A percentile compares a stretch with the other conserved stretches of the same genome.
phyloP scores from a whole-genome alignment of 2,797 vertebrate species.

The Anguilla megastoma region DNA sequence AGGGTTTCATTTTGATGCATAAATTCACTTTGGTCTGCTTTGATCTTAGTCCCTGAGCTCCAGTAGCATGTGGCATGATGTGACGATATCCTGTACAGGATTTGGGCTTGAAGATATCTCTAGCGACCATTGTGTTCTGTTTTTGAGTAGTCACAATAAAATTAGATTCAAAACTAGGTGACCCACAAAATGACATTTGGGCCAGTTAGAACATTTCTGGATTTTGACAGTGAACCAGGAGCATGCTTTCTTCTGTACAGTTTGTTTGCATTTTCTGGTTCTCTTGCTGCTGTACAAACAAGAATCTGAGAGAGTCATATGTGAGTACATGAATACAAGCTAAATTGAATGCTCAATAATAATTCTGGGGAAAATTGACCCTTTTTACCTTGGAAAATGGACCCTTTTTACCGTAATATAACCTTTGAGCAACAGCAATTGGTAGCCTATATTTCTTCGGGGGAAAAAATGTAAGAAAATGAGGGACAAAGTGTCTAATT shows the following conservation, averaged over 20 bases:
- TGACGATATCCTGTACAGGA: not conserved
- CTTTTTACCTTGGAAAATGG: too few relatives aligned
- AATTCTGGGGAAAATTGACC: too few relatives aligned
- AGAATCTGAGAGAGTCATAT: not conserved
- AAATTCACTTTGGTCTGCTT: not conserved
- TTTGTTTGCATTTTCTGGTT: slow-evolving; percentile 32
- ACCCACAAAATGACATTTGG: slow-evolving; percentile 66
- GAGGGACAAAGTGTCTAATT: not conserved
- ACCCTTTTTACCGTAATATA: not conserved
- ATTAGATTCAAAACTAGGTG: slow-evolving; percentile 65
- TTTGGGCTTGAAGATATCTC: not conserved
- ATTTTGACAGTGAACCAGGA: slow-evolving; percentile 53
- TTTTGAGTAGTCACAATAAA: slow-evolving; percentile 48
- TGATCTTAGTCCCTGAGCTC: not conserved
- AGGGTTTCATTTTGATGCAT: not conserved
- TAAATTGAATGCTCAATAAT: not conserved
- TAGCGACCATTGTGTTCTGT: slow-evolving; percentile 24
- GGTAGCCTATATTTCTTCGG: too few relatives aligned
- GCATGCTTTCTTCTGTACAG: slow-evolving; percentile 56
- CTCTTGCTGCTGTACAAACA: slow-evolving; percentile 39
- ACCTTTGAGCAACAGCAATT: too few relatives aligned
- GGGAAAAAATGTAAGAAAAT: too few relatives aligned
- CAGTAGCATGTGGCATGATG: not conserved
- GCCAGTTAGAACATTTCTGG: slow-evolving; percentile 61
- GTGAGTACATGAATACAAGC: not conserved